A percentile compares a stretch with the other conserved stretches of the same genome.
Conservation (phyloP, 2,113 vertebrate genomes). For the Drymodes brunneopygia region DNA sequence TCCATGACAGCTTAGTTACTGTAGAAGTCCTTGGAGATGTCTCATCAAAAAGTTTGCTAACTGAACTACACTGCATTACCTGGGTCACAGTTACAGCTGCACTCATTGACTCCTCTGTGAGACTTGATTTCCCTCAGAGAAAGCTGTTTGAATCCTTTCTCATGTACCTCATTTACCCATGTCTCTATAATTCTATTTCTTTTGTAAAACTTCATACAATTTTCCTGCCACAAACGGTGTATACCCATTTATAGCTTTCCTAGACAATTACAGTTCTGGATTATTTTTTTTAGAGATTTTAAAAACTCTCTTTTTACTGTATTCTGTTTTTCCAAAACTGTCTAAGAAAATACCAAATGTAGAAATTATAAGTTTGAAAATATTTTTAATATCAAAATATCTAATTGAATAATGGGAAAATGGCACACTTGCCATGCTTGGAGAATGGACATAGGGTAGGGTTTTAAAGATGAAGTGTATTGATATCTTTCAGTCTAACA, state of each 20-base stretch:
- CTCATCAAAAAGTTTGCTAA: neutral
- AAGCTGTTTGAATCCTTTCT: neutral
- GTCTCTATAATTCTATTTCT: neutral
- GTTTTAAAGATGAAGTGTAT: neutral
- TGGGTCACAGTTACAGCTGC: neutral
- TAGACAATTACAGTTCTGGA: neutral
- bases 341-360: neutral
- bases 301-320: neutral
- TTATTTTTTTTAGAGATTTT: neutral
- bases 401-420: neutral
- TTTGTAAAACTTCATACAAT: neutral
- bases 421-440: neutral
- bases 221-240: neutral
- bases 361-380: neutral
- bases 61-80: neutral
- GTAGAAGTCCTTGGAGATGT: neutral
- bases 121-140: neutral
- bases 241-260: neutral
- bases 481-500: neutral
- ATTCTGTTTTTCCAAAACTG: neutral
- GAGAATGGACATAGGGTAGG: neutral
- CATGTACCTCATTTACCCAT: neutral
- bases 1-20: neutral
- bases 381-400: neutral
- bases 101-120: neutral